Percentiles rank a stretch among this genome's conserved stretches.
Conservation (phyloP, 2,113 vertebrate genomes). For the Puntigrus tetrazona region DNA sequence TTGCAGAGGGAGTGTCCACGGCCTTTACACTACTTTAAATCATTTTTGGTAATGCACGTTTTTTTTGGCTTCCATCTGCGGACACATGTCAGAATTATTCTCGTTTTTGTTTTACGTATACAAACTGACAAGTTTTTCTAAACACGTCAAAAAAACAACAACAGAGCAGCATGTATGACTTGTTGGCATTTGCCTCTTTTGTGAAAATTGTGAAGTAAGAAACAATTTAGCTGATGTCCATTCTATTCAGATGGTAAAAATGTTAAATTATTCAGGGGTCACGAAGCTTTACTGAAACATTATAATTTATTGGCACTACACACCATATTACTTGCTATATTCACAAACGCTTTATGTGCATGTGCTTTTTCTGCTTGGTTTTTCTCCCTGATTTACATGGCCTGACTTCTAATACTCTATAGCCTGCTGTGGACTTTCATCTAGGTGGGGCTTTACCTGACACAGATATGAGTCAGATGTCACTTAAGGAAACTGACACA, state of each 20-base stretch:
- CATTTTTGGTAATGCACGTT: background rate
- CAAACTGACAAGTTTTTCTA: background rate
- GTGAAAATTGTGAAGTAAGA: background rate
- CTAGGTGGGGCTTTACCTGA: background rate
- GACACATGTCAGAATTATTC: background rate
- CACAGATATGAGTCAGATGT: background rate
- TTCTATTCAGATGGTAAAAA: background rate
- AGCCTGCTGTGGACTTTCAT: background rate
- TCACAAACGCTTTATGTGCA: background rate
- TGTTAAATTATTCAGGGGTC: background rate
- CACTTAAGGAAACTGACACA: background rate
- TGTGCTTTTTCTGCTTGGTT: background rate
- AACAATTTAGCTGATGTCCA: background rate
- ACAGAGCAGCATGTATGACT: background rate
- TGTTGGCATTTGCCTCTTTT: background rate
- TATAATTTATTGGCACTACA: background rate
- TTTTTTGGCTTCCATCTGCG: background rate
- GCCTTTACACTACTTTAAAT: constrained; percentile 29
- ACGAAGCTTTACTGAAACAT: background rate
- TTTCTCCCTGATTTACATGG: background rate
- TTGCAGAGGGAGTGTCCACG: constrained; percentile 3
- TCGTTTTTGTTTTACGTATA: background rate
- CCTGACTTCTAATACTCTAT: background rate
- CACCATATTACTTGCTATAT: background rate
- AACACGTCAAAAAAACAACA: background rate